A percentile compares a stretch with the other conserved stretches of the same genome.
Evolutionary conservation across 2,113 vertebrate genomes (phyloP).

Genomic region (Gallinago media): DNA sequence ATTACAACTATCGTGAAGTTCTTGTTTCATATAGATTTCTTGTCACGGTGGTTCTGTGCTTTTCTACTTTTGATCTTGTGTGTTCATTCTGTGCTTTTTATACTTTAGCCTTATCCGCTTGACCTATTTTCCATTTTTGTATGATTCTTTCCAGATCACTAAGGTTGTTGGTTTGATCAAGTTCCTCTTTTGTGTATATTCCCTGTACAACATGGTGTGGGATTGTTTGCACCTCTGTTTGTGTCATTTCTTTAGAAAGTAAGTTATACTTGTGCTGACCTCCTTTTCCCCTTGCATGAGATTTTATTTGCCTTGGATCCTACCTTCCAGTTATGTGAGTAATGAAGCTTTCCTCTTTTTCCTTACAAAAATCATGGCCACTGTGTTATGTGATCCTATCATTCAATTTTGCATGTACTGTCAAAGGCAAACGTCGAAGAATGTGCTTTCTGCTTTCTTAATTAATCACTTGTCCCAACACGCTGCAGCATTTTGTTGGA

Average conservation of each 20-base stretch:
- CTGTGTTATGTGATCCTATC: accelerated
- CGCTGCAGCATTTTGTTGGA: not conserved
- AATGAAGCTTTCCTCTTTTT: not conserved
- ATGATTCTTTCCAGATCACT: not conserved
- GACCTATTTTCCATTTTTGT: not conserved
- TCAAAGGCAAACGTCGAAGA: not conserved
- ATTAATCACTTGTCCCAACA: not conserved
- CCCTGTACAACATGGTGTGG: not conserved
- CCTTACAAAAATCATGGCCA: not conserved
- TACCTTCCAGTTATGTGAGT: not conserved
- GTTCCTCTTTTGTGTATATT: not conserved
- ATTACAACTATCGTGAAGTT: not conserved
- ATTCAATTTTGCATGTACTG: not conserved
- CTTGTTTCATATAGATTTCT: not conserved
- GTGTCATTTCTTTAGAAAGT: not conserved
- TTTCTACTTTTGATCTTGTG: not conserved
- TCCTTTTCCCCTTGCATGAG: not conserved
- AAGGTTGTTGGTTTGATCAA: not conserved
- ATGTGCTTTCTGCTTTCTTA: not conserved
- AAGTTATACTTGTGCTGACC: not conserved
- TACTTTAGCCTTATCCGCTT: not conserved
- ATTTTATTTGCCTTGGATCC: not conserved
- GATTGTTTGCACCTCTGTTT: not conserved
- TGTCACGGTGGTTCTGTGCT: not conserved
- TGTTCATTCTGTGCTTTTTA: not conserved